Evolutionary conservation across 2,113 vertebrate species (phyloP).

Genomic region (Bothrops jararaca): DNA sequence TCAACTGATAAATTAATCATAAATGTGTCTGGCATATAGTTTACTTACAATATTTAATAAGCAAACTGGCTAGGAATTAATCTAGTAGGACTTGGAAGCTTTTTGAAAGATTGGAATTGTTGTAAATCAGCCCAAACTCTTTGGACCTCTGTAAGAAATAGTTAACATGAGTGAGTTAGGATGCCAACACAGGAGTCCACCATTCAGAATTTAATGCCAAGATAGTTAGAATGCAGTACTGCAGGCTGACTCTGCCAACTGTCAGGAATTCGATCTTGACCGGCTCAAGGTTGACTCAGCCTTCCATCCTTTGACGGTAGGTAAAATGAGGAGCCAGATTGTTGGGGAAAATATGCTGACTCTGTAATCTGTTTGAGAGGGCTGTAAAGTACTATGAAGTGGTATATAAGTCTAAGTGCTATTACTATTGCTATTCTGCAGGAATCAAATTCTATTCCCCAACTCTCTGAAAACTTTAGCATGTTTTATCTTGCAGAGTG

Average conservation of each 20-base stretch:
- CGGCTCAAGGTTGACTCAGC: neutral
- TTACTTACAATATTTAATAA: neutral
- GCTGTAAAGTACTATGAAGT: neutral
- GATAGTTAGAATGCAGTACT: neutral
- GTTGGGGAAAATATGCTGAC: neutral
- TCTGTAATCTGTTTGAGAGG: neutral
- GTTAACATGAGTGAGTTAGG: neutral
- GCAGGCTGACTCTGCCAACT: neutral
- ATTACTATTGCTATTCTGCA: neutral
- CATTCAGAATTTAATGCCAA: neutral
- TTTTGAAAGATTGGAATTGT: neutral
- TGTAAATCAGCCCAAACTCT: neutral
- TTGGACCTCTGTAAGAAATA: neutral
- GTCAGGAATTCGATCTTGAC: neutral
- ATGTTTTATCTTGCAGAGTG: neutral
- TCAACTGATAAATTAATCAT: neutral
- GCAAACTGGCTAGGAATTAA: neutral
- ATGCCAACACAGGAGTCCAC: neutral
- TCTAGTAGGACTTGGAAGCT: neutral
- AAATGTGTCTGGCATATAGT: neutral
- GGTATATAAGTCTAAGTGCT: neutral
- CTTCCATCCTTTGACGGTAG: neutral
- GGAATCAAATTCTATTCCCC: neutral
- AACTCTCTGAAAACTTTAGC: neutral
- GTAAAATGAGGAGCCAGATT: neutral